Evolutionary conservation across 2,888 invertebrate species (phyloP), one percentile per base, ranked within the genome.

Genomic region (Cenopis cana): DNA sequence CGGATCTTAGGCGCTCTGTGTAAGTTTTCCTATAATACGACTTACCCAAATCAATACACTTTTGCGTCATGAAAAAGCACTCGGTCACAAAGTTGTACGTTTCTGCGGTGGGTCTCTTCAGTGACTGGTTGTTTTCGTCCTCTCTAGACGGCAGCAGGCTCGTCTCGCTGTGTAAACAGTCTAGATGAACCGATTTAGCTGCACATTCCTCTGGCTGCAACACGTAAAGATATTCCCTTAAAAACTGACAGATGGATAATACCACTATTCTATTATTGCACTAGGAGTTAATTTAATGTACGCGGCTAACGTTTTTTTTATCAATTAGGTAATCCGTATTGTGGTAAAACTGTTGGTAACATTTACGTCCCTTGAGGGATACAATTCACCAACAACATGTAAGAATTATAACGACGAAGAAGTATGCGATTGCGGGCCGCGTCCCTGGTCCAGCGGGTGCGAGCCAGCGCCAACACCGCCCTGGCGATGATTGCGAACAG

Each of bases 31-130:
- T 4, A 33, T 41, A 29, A 49, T 14, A 11, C 41, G 0, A 92
- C 94, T 79, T 77, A 94, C 96, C 96, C 66, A 98, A 94, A 85
- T 98, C 96, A 67, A 98, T 94, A 62, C 97, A 96, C 81, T 96
- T 96, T 85, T 99, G 98, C 0, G 98, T 96, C 94, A 98, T 95
- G 88, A 96, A 98, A 87, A 98, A 99, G 81, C 97, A 97, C 85
- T 98, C 98, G 0, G 98, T 98, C 14, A 98, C 95, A 86, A 99
- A 99, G 83, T 95, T 96, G 82, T 95, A 97, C 18, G 94, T 93
- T 0, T 94, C 94, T 0, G 94, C 93, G 0, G 94, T 94, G 1
- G 94, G 89, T 14, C 96, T 88, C 52, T 85, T 88, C 1, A 89
- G 46, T 0, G 88, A 77, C 57, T 90, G 90, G 6, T 91, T 89